Base-by-base conservation (phyloP, 2,113 vertebrate species). In the Gambusia affinis region DNA sequence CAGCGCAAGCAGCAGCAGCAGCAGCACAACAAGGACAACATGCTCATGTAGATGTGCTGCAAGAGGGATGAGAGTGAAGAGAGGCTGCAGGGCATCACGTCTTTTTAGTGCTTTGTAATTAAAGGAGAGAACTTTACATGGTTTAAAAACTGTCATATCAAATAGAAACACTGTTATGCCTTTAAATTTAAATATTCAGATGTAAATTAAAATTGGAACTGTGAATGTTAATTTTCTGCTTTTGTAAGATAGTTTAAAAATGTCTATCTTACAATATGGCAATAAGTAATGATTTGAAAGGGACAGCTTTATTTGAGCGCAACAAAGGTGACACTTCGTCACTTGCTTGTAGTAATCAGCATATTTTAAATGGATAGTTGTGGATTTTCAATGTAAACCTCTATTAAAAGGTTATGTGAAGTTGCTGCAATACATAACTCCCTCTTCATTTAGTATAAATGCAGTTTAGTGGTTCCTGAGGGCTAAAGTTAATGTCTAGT, bases 21-120 rank as follows among this genome's bases (percentile, higher is more conserved):
- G 91, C 87, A 88, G 75, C 91, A 92, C 86, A 94, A 94, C 93
- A 95, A 94, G 93, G 93, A 93, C 93, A 93, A 93, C 90, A 91
- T 76, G 88, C 83, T 86, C 67, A 68, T 67, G 60, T 81, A 86
- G 75, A 74, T 44, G 75, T 68, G 79, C 67, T 67, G 67, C 64
- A 70, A 37, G 76, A 80, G 85, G 80, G 86, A 83, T 76, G 84
- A 66, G 39, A 27, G 12, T 42, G 64, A 70, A 76, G 81, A 88
- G 74, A 87, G 81, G 75, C 74, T 84, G 75, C 81, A 78, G 82
- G 82, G 81, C 80, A 73, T 69, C 73, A 37, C 44, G 47, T 42
- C 42, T 42, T 51, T 60, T 44, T 30, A 22, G 64, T 65, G 73
- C 61, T 80, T 67, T 81, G 64, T 63, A 83, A 85, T 83, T 80